Percentiles rank a stretch among this genome's conserved stretches.
Evolutionary conservation across 1,140 invertebrate species (phyloP).

Genomic region (Colletes gigas): DNA sequence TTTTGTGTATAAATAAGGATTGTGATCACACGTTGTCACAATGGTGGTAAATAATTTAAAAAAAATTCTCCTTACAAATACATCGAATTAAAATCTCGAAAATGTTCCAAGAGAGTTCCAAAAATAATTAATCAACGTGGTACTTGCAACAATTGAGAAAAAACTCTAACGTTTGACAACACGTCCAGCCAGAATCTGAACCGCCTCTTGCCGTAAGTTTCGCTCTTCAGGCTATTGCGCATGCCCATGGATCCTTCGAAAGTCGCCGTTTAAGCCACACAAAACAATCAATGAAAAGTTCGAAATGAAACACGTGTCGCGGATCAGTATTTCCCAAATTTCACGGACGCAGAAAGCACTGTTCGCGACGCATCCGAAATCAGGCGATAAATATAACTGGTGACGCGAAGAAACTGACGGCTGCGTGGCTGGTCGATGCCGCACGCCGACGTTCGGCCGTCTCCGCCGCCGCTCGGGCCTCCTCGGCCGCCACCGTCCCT

Average conservation of each 20-base stretch:
- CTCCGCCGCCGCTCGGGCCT: conserved; percentile 23
- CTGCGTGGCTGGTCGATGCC: conserved; percentile 35
- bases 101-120: not conserved
- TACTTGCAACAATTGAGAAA: not conserved
- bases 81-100: too few relatives aligned
- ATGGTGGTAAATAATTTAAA: too few relatives aligned
- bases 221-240: conserved; percentile 33
- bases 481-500: not conserved
- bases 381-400: conserved; percentile 16
- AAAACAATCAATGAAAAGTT: not conserved
- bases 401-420: conserved; percentile 30
- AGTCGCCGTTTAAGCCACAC: conserved; percentile 6
- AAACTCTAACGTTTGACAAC: conserved; percentile 14
- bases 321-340: too few relatives aligned
- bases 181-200: conserved; percentile 13
- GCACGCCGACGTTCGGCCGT: conserved; percentile 18
- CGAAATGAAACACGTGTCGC: not conserved
- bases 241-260: conserved; percentile 36
- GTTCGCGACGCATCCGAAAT: conserved; percentile 11
- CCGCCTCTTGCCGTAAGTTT: conserved; percentile 1
- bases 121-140: not conserved
- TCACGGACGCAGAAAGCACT: not conserved
- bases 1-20: too few relatives aligned
- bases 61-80: too few relatives aligned
- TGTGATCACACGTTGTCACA: too few relatives aligned